phyloP scores from a whole-genome alignment of 2,113 vertebrate genomes.

The Alosa alosa region DNA sequence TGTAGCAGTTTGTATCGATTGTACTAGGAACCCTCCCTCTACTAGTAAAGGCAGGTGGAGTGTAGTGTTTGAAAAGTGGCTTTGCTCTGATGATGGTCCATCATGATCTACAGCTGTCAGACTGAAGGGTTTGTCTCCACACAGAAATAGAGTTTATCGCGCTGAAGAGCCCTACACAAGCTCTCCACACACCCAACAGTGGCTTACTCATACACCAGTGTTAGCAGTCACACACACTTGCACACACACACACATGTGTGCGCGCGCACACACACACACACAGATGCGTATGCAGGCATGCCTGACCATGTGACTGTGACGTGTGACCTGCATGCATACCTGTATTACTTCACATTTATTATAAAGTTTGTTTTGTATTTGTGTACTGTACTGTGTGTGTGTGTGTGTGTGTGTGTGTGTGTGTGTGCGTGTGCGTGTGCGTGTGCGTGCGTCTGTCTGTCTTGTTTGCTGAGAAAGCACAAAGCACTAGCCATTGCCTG shows the following conservation, averaged over 20 bases:
- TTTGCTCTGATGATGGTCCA: background rate
- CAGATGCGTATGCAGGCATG: background rate
- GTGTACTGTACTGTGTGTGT: no score
- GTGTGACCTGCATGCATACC: background rate
- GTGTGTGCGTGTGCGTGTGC: constrained; percentile 10
- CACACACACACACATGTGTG: background rate
- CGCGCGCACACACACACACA: background rate
- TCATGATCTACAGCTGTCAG: background rate
- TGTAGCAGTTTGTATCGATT: background rate
- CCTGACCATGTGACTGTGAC: no score
- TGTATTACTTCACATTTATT: background rate
- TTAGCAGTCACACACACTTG: background rate
- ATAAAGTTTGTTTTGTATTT: background rate
- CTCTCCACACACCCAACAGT: background rate
- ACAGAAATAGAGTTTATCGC: background rate
- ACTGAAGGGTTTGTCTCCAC: background rate
- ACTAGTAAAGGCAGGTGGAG: no score
- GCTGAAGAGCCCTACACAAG: constrained; percentile 2
- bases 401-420: background rate
- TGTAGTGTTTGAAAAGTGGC: background rate
- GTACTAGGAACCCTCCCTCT: background rate
- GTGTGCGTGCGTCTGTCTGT: background rate
- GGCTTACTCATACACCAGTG: background rate
- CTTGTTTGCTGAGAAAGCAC: background rate
- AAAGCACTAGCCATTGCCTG: background rate